Percentiles rank a stretch among this genome's conserved stretches.
phyloP scores from a whole-genome alignment of 2,113 vertebrate species.

The Megatriorchis doriae region DNA sequence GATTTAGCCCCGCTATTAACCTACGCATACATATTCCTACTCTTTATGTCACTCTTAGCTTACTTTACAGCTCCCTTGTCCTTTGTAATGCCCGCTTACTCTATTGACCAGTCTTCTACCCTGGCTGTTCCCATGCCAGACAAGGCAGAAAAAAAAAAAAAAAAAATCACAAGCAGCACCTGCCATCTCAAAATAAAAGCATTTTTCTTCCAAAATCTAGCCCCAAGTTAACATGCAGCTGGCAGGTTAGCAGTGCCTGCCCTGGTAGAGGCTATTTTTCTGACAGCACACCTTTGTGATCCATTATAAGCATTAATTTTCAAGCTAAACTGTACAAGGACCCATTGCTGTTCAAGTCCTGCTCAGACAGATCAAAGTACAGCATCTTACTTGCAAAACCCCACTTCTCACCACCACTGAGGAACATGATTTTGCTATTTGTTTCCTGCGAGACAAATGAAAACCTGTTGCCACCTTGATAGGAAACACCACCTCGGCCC shows the following conservation, averaged over 20 bases:
- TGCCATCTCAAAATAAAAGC: neutral
- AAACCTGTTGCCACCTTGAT: neutral
- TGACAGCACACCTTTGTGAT: neutral
- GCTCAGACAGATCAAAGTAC: neutral
- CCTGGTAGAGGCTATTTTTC: neutral
- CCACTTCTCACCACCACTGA: neutral
- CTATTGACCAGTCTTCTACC: neutral
- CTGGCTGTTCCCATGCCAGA: rapidly evolving
- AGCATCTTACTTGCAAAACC: neutral
- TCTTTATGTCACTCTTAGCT: neutral
- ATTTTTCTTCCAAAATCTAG: neutral
- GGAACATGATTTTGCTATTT: rapidly evolving
- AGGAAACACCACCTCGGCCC: neutral
- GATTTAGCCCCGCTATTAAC: neutral
- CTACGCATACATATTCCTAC: neutral
- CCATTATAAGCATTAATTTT: neutral
- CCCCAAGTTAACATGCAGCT: neutral
- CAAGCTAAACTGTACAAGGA: neutral
- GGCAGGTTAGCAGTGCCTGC: neutral
- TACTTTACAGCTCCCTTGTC: neutral
- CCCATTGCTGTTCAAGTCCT: neutral
- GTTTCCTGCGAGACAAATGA: neutral
- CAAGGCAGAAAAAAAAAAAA: no score
- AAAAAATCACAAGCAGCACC: neutral
- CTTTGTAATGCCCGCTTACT: neutral